phyloP scores from a whole-genome alignment of 2,888 invertebrate species.

The Pedicia rivosa region DNA sequence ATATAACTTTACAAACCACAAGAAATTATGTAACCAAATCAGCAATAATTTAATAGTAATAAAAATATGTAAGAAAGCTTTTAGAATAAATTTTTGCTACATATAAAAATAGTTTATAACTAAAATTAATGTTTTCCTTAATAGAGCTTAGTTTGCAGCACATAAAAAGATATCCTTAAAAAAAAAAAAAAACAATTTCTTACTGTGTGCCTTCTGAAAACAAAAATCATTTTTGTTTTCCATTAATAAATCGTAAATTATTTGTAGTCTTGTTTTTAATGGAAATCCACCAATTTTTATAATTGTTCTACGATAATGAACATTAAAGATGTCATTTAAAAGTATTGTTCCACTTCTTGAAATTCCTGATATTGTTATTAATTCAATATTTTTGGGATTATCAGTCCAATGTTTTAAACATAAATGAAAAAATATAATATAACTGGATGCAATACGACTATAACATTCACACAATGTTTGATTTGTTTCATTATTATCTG shows the following conservation, averaged over 20 bases:
- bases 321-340: conserved; percentile 9
- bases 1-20: too few species aligned
- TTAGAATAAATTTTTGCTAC: too few species aligned
- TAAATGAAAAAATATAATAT: conserved; percentile 10
- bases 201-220: conserved; percentile 10
- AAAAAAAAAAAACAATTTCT: too few species aligned
- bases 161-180: too few species aligned
- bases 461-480: conserved; percentile 11
- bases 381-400: conserved; percentile 11
- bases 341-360: conserved; percentile 7
- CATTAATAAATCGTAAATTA: conserved; percentile 11
- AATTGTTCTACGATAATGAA: conserved; percentile 9
- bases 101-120: too few species aligned
- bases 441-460: conserved; percentile 9
- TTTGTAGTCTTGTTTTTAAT: conserved; percentile 9
- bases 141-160: too few species aligned
- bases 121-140: too few species aligned
- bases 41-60: too few species aligned
- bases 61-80: too few species aligned
- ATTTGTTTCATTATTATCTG: not conserved
- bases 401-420: conserved; percentile 10
- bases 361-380: conserved; percentile 7
- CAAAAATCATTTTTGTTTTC: conserved; percentile 9
- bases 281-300: conserved; percentile 10
- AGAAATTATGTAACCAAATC: too few species aligned